Base-by-base conservation (phyloP, 2,113 vertebrate genomes). In the Tichodroma muraria region DNA sequence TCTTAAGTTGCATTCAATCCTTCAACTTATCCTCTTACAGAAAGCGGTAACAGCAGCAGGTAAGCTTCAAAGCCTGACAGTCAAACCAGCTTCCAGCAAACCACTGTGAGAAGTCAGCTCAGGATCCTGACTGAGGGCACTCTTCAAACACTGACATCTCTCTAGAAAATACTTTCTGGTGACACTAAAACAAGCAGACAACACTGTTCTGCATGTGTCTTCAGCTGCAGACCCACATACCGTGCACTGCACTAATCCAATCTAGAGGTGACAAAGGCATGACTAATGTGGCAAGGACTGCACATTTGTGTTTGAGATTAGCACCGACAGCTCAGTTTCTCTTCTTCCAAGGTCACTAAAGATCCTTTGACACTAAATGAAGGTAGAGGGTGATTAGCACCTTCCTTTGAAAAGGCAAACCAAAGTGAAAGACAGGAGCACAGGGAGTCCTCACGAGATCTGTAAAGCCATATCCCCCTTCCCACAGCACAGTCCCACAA, bases 211-310 rank as follows among this genome's bases (percentile, higher is more conserved):
- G 33, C 44, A 5, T 28, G 61, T 22, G 52, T 76, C 73, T 82
- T 86, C 66, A 85, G 49, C 69, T 54, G 68, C 0, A 94, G 40
- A 63, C 33, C 76, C 53, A 76, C 77, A 80, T 25, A 76, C 19
- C 1, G 0, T n/a, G 59, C 21, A 6, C 65, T 44, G 65, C 60
- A 52, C 54, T 93, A 96, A 92, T 94, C 85, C 97, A 87, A 89
- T 80, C 85, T 50, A 76, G 87, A 88, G 72, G 88, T 91, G 88
- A 96, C 87, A 95, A 91, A 94, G 69, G 76, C 94, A 91, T 49
- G 53, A 88, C 79, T 94, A 85, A 93, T 71, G 79, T 73, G 80
- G 69, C 81, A 83, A 93, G 50, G 42, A 35, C 61, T 85, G 54
- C 71, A 57, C 71, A 30, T 77, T 94, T 87, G 30, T 75, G 80